Conservation (phyloP, 2,113 vertebrate genomes). For the Hirundichthys speculiger region DNA sequence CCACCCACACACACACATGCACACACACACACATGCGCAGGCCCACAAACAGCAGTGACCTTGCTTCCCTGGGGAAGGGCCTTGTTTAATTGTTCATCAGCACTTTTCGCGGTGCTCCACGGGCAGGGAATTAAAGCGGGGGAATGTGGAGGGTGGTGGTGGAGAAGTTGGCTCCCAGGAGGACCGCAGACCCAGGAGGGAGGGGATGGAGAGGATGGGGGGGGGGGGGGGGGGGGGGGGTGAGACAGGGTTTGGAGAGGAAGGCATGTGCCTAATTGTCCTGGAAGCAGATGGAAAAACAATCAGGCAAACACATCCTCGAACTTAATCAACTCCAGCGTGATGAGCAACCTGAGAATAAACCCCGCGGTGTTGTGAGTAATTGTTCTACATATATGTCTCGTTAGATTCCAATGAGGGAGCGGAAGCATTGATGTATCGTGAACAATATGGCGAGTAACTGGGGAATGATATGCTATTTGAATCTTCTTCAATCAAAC, state of each 20-base stretch:
- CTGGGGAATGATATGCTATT: slow-evolving; percentile 73
- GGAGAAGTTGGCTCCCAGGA: slow-evolving; percentile 45
- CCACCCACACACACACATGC: slow-evolving; percentile 16
- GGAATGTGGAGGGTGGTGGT: slow-evolving; percentile 38
- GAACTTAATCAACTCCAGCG: slow-evolving; percentile 67
- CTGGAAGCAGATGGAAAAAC: slow-evolving; percentile 72
- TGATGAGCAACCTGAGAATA: slow-evolving; percentile 64
- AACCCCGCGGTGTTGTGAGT: slow-evolving; percentile 40
- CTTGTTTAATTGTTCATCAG: slow-evolving; percentile 79
- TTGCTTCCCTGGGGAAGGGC: slow-evolving; percentile 68
- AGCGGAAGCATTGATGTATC: slow-evolving; percentile 63
- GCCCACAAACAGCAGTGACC: slow-evolving; percentile 62
- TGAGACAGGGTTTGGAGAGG: slow-evolving; percentile 14
- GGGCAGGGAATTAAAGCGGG: slow-evolving; percentile 67
- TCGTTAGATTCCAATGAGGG: slow-evolving; percentile 69
- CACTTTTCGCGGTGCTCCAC: slow-evolving; percentile 69
- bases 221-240: not conserved
- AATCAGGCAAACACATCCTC: slow-evolving; percentile 63
- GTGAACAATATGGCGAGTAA: slow-evolving; percentile 73
- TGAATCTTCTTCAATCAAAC: slow-evolving; percentile 70
- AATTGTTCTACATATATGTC: slow-evolving; percentile 67
- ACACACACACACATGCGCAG: slow-evolving; percentile 33
- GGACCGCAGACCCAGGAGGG: slow-evolving; percentile 19
- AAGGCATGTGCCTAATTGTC: slow-evolving; percentile 63
- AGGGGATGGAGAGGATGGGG: not conserved